phyloP scores from a whole-genome alignment of 2,113 vertebrate species.

The Emydocephalus ijimae region DNA sequence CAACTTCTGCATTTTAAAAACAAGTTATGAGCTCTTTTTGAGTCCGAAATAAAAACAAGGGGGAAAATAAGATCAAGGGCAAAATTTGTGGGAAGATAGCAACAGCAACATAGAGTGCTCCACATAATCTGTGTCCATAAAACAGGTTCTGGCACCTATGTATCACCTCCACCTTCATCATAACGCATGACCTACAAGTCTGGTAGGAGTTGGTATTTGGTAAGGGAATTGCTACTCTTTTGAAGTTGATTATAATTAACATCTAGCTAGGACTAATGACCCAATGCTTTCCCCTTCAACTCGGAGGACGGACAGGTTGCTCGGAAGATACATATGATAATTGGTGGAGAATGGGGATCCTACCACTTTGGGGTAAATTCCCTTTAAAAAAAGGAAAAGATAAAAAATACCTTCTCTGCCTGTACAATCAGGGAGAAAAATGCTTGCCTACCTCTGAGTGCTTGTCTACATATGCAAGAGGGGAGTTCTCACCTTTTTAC shows the following conservation, averaged over 20 bases:
- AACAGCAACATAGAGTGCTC: background rate
- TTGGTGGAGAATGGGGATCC: background rate
- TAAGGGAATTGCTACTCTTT: background rate
- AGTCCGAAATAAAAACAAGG: slow-evolving; percentile 42
- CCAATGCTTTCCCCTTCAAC: background rate
- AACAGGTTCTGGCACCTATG: background rate
- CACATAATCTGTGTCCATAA: too few relatives aligned
- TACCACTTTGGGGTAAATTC: background rate
- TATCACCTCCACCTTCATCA: background rate
- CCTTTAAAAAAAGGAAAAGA: background rate
- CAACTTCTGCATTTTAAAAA: background rate
- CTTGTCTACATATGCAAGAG: background rate
- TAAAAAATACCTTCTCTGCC: background rate
- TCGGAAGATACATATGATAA: background rate
- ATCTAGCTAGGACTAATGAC: too few relatives aligned
- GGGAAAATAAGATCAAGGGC: background rate
- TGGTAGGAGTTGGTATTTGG: background rate
- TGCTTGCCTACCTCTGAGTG: too few relatives aligned
- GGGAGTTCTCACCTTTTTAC: background rate
- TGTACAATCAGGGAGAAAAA: background rate
- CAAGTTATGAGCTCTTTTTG: background rate
- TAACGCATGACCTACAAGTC: background rate
- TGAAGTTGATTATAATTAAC: background rate
- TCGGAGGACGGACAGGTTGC: background rate
- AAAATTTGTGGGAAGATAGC: background rate